These are phyloP conservation scores for Rhyacophila brunnea DNA, from an alignment of 1,140 invertebrate genomes.

Conservation along the genomic window DNA sequence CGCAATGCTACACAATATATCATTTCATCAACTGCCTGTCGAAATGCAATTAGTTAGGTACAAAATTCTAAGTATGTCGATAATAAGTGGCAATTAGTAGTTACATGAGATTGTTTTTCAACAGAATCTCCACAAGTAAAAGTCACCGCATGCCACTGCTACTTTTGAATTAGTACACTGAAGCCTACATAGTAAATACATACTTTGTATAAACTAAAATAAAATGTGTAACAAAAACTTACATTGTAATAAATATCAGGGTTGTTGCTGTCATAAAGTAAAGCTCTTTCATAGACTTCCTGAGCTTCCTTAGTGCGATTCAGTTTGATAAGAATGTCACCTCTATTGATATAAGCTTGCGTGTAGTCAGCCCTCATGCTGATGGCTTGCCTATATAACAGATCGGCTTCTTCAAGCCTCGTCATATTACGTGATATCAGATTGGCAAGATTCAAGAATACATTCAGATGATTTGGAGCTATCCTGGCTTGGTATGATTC, in stretches of 20 bases:
- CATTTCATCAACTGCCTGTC: too few relatives aligned
- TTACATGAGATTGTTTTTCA: too few relatives aligned
- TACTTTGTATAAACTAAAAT: too few relatives aligned
- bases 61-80: too few relatives aligned
- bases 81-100: too few relatives aligned
- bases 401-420: slow-evolving; percentile 88
- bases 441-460: slow-evolving; percentile 94
- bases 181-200: too few relatives aligned
- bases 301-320: slow-evolving; percentile 93
- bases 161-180: too few relatives aligned
- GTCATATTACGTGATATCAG: slow-evolving; percentile 91
- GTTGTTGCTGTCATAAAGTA: slow-evolving; percentile 91
- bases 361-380: slow-evolving; percentile 97
- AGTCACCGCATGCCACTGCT: too few relatives aligned
- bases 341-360: slow-evolving; percentile 95
- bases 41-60: too few relatives aligned
- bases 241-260: slow-evolving; percentile 98
- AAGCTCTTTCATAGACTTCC: slow-evolving; percentile 89
- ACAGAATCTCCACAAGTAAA: too few relatives aligned
- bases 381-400: slow-evolving; percentile 90
- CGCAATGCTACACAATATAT: too few relatives aligned
- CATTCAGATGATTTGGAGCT: slow-evolving; percentile 93
- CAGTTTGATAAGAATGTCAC: slow-evolving; percentile 93
- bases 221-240: slow-evolving; percentile 44
- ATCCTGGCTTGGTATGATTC: slow-evolving; percentile 94